Percentiles rank a stretch among this genome's conserved stretches.
phyloP scores from a whole-genome alignment of 2,797 vertebrate species.

The Mallotus villosus region DNA sequence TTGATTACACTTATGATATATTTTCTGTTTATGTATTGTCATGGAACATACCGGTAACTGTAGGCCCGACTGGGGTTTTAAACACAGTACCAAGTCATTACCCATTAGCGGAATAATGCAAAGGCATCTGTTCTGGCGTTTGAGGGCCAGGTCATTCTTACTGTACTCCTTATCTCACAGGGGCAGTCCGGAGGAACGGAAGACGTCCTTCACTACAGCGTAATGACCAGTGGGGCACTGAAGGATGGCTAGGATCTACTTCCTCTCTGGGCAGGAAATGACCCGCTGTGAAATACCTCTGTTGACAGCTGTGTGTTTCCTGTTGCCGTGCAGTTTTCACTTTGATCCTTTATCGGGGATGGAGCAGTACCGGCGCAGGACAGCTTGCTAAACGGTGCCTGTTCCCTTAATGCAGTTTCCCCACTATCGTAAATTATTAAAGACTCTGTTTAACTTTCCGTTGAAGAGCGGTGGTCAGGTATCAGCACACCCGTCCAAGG shows the following conservation, averaged over 20 bases:
- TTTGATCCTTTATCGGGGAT: conserved; percentile 31
- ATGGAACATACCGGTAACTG: too few relatives aligned
- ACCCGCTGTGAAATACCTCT: conserved; percentile 36
- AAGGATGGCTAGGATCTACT: conserved; percentile 25
- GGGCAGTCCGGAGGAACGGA: conserved; percentile 7
- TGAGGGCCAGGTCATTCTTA: not conserved
- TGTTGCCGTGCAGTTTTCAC: conserved; percentile 15
- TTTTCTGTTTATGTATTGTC: too few relatives aligned
- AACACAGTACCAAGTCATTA: not conserved
- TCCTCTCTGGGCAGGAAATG: conserved; percentile 46
- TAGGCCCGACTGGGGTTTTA: not conserved
- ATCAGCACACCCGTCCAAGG: too few relatives aligned
- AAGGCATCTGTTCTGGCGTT: not conserved
- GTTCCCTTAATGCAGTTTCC: too few relatives aligned
- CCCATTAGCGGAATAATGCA: not conserved
- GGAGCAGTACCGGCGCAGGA: conserved; percentile 11
- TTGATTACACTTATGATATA: conserved; percentile 31
- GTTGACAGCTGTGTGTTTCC: conserved; percentile 20
- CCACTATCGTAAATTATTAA: too few relatives aligned
- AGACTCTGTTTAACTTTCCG: too few relatives aligned
- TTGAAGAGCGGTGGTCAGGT: too few relatives aligned
- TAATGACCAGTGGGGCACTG: not conserved
- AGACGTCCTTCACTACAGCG: conserved; percentile 19
- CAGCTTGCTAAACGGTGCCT: not conserved
- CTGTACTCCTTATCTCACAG: conserved; percentile 3